phyloP scores from a whole-genome alignment of 2,888 invertebrate species.

The Digitonthophagus gazella region DNA sequence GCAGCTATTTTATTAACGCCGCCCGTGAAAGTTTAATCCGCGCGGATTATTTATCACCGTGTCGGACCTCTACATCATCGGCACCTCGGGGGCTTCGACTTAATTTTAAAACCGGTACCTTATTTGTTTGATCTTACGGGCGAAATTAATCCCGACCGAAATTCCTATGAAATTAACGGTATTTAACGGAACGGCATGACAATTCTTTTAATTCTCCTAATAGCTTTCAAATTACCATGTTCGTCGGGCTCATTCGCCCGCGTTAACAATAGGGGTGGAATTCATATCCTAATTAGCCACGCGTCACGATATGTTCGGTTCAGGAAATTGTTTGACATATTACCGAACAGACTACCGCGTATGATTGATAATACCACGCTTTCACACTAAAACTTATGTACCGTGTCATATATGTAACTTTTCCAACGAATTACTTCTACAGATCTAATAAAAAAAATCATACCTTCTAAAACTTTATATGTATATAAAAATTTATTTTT shows the following conservation, averaged over 20 bases:
- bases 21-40: slow-evolving; percentile 12
- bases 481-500: too few species aligned
- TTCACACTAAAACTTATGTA: neutral
- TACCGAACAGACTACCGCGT: slow-evolving; percentile 22
- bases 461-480: neutral
- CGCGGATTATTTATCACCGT: slow-evolving; percentile 6
- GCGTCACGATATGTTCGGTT: slow-evolving; percentile 25
- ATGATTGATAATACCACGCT: slow-evolving; percentile 4
- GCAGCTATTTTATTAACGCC: slow-evolving; percentile 9
- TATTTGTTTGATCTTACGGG: too few species aligned
- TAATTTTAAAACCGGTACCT: neutral
- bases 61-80: neutral
- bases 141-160: neutral
- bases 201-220: slow-evolving; percentile 7
- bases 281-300: slow-evolving; percentile 24
- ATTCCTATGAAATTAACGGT: neutral
- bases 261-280: slow-evolving; percentile 20
- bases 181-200: neutral
- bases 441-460: neutral
- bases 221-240: neutral
- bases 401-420: neutral
- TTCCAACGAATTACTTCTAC: neutral
- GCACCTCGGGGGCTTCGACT: neutral
- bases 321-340: slow-evolving; percentile 28
- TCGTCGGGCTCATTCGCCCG: slow-evolving; percentile 4